Evolutionary conservation across 2,113 vertebrate genomes (phyloP), one percentile per base, ranked within the genome.

Genomic region (Antennarius striatus): DNA sequence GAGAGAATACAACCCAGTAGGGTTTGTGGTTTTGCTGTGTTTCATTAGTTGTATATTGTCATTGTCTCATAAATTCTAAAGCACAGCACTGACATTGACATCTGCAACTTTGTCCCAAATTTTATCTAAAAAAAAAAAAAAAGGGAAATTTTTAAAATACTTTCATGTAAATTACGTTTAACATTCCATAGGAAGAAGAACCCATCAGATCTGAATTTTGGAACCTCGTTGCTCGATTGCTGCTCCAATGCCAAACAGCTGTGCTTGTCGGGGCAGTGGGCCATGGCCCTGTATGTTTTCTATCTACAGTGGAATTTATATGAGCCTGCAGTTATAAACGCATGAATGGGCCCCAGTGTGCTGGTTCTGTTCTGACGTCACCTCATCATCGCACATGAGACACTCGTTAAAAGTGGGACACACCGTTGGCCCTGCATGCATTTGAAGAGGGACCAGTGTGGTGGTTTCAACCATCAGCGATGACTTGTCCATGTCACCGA

Each of bases 271-370:
- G 62, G 81, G 73, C 81, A 79, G 43, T 52, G 36, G 69, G 75
- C 81, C 73, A 84, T 5, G 30, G 70, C 1, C 32, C 64, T 76
- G 70, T 78, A 76, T 81, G 84, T 83, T 90, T 90, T 87, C 82
- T 80, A 91, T 91, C 86, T 79, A 63, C 76, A 85, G 68, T 83
- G 89, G 85, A 92, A 91, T 91, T 91, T 91, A 88, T 88, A 84
- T 84, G 81, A 90, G 85, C 81, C 82, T n/a, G 49, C 73, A 72
- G 87, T 87, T 85, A 77, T 68, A 71, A 81, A 78, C 75, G 75
- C 72, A 88, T 91, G 89, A 92, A 90, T 89, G 81, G 84, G 73
- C 75, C 80, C 78, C 71, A 81, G 71, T 89, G 86, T 89, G 79
- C 77, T 64, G 55, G 69, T 75, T 84, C 65, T 68, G 53, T 60